Conservation (phyloP, 2,888 invertebrate species). For the Ctenicera cuprea region DNA sequence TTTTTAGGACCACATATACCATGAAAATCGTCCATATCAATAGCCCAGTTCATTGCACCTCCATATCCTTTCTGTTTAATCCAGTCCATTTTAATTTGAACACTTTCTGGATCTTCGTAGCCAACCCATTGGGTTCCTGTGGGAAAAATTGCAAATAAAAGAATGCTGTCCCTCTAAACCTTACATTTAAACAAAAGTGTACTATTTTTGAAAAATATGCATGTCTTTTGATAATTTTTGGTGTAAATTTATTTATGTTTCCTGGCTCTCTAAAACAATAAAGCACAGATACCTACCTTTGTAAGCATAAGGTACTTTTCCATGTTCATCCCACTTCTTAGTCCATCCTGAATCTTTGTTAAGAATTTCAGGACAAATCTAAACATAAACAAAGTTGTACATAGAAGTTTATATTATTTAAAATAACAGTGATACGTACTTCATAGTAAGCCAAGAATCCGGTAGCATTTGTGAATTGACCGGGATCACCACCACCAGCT, state of each 20-base stretch:
- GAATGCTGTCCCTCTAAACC: too few relatives aligned
- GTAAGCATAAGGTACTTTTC: slow-evolving; percentile 90
- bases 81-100: slow-evolving; percentile 93
- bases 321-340: slow-evolving; percentile 87
- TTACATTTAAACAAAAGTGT: too few relatives aligned
- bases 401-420: neutral
- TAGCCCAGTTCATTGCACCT: slow-evolving; percentile 95
- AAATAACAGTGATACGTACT: slow-evolving; percentile 71
- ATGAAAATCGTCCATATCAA: slow-evolving; percentile 93
- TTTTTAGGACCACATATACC: slow-evolving; percentile 88
- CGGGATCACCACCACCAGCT: slow-evolving; percentile 90
- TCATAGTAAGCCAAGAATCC: slow-evolving; percentile 93
- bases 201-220: too few relatives aligned
- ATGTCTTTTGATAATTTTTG: too few relatives aligned
- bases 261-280: neutral
- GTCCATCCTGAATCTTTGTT: slow-evolving; percentile 86
- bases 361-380: slow-evolving; percentile 88
- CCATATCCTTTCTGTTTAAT: slow-evolving; percentile 88
- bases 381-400: slow-evolving; percentile 12
- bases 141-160: neutral
- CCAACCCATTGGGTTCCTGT: slow-evolving; percentile 90
- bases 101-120: slow-evolving; percentile 87
- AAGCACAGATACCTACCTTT: slow-evolving; percentile 76
- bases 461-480: slow-evolving; percentile 89
- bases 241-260: neutral